These are phyloP conservation scores for Chymomyza fuscimana DNA, from an alignment of 2,888 invertebrate genomes.

Conservation along the genomic window DNA sequence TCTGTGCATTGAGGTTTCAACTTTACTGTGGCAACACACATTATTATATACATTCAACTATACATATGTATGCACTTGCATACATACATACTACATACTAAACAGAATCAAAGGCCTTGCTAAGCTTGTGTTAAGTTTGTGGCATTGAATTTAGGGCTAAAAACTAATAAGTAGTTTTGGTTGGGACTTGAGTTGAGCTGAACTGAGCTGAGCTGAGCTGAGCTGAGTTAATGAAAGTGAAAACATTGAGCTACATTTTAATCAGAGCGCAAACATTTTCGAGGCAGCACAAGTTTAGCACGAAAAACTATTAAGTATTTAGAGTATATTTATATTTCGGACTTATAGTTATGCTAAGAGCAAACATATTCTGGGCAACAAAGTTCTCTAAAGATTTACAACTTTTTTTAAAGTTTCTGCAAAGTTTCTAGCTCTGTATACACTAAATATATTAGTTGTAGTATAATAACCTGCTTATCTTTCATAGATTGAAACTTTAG, in stretches of 20 bases:
- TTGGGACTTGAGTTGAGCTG: neutral
- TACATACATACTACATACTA: neutral
- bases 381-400: neutral
- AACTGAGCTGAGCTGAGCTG: no score
- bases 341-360: neutral
- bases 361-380: neutral
- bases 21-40: neutral
- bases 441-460: no score
- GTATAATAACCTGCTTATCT: no score
- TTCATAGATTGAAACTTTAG: no score
- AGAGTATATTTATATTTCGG: neutral
- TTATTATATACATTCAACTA: no score
- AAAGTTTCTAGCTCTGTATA: no score
- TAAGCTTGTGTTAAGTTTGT: neutral
- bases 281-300: neutral
- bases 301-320: neutral
- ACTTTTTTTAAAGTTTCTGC: no score
- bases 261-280: neutral
- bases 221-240: neutral
- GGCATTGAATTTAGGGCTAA: neutral
- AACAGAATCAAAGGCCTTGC: neutral
- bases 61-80: neutral
- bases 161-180: neutral
- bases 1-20: conserved; percentile 6
- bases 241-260: neutral